Evolutionary conservation across 2,797 vertebrate species (phyloP).

Genomic region (Pseudocheirus occidentalis): DNA sequence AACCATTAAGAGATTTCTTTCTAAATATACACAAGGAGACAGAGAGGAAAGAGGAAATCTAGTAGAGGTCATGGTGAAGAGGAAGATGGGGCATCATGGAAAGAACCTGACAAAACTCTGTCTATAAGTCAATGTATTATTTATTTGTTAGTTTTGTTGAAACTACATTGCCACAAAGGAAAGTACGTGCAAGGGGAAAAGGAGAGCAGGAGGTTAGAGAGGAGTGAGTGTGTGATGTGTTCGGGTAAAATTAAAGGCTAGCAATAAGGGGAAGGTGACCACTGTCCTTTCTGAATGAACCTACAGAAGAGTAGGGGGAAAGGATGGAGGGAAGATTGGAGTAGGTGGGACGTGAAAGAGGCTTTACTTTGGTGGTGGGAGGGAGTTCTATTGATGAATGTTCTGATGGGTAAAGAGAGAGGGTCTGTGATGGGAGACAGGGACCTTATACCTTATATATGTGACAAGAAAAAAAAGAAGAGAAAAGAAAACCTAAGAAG

Average conservation of each 20-base stretch:
- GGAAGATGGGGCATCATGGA: background rate
- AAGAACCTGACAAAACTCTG: background rate
- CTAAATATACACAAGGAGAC: background rate
- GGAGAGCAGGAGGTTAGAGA: background rate
- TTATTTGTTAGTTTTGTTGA: background rate
- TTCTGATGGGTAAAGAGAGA: background rate
- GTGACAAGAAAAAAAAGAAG: background rate
- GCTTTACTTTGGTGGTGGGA: background rate
- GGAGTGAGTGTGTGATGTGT: background rate
- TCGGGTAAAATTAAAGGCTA: background rate
- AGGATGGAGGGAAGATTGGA: background rate
- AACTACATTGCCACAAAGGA: background rate
- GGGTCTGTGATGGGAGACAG: background rate
- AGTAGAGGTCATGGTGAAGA: background rate
- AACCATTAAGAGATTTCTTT: background rate
- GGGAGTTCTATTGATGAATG: background rate
- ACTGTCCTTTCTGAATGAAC: background rate
- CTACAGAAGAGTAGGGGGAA: background rate
- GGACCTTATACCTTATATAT: background rate
- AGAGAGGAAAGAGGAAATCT: background rate
- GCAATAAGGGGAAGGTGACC: background rate
- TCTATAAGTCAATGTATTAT: background rate
- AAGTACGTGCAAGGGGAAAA: background rate
- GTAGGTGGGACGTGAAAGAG: background rate
- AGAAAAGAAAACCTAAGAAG: background rate